Base-by-base conservation (phyloP, 2,113 vertebrate species). In the Pipa parva region DNA sequence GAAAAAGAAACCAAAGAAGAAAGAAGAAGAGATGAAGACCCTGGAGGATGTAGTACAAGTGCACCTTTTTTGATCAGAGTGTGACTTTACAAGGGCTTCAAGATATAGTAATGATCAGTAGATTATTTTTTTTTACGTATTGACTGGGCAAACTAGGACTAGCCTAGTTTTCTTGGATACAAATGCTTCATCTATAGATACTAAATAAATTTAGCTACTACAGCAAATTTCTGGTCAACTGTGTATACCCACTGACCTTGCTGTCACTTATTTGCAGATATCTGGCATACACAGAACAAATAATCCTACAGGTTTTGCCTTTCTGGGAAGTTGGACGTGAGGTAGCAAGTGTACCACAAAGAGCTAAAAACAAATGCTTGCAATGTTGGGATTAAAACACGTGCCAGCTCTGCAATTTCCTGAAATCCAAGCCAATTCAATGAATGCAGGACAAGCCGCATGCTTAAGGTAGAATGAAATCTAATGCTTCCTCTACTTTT, bases 1-100 rank as follows among this genome's bases (percentile, higher is more conserved):
- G 39, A 42, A 42, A 42, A 42, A 42, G 92, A 78, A 89, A 85
- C 87, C 83, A 88, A 86, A 88, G 88, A 92, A 92, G 55, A 83
- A 86, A 88, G 80, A 88, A 80, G 66, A 61, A 81, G 73, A 81
- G 70, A 71, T 84, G 71, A 89, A 84, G 71, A 78, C 48, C 10
- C 39, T 76, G 71, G 76, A 76, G 80, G 61, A 74, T 79, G 78
- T 55, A 78, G 52, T 48, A 48, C 58, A 60, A 33, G 10, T 57
- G 28, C 58, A 87, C 84, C 78, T 87, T 87, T n/a, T 85, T 84
- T 86, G 85, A 89, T 83, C 87, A 87, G 24, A 82, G 82, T 12
- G 26, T 0, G 33, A 52, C 46, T 21, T 77, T 46, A 50, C 63
- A 27, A 37, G 60, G 71, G 2, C 0, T 49, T 2, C 10, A 31